Evolutionary conservation across 2,797 vertebrate genomes (phyloP).

Genomic region (Galagoides demidoff): DNA sequence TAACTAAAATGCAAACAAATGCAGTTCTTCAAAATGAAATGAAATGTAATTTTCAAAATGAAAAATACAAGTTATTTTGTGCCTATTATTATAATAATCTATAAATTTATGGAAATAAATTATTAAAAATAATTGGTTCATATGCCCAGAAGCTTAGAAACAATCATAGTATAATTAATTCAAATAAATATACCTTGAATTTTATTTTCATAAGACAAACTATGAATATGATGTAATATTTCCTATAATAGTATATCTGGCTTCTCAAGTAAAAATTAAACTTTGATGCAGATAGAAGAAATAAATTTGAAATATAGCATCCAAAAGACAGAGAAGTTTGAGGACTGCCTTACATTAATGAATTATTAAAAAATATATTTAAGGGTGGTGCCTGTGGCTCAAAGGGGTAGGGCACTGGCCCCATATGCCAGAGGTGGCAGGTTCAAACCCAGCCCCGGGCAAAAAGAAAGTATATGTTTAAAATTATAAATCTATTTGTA

Average conservation of each 20-base stretch:
- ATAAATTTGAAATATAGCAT: neutral
- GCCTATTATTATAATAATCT: neutral
- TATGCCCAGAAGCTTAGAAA: neutral
- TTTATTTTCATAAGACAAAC: neutral
- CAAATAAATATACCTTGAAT: neutral
- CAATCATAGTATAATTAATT: neutral
- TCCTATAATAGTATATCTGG: neutral
- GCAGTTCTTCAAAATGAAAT: neutral
- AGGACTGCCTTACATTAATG: neutral
- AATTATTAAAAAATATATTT: neutral
- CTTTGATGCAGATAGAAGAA: neutral
- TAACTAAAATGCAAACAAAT: neutral
- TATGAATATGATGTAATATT: neutral
- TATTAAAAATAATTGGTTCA: neutral
- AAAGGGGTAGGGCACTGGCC: too few species aligned
- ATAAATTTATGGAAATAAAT: neutral
- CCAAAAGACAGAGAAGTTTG: neutral
- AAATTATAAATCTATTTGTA: neutral
- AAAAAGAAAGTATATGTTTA: neutral
- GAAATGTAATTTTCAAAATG: neutral
- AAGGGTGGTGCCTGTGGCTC: too few species aligned
- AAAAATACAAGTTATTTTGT: neutral
- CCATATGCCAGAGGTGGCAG: too few species aligned
- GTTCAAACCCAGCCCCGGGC: too few species aligned
- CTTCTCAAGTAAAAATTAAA: neutral